Conservation (phyloP, 2,888 invertebrate species). For the Eupeodes luniger region DNA sequence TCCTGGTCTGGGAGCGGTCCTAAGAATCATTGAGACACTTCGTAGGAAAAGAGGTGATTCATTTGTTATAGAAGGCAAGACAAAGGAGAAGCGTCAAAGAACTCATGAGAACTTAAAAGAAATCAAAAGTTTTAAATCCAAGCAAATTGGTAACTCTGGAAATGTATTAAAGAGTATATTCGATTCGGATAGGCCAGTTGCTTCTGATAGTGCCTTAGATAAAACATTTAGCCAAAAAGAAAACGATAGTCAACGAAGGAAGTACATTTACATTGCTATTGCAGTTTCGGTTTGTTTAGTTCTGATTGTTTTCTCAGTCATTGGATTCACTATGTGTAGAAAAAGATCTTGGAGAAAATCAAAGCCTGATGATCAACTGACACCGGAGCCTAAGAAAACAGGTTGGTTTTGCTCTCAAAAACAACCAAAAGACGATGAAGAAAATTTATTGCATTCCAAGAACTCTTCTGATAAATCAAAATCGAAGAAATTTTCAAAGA, state of each 20-base stretch:
- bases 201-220: not conserved
- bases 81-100: slow-evolving; percentile 47
- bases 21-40: slow-evolving; percentile 80
- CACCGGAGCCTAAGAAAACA: not conserved
- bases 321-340: slow-evolving; percentile 9
- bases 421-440: slow-evolving; percentile 46
- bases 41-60: slow-evolving; percentile 47
- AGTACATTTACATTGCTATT: slow-evolving; percentile 55
- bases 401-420: slow-evolving; percentile 36
- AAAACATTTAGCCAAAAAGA: not conserved
- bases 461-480: slow-evolving; percentile 2
- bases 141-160: not conserved
- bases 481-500: slow-evolving; percentile 10
- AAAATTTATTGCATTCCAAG: slow-evolving; percentile 13
- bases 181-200: not conserved
- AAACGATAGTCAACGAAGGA: slow-evolving; percentile 7
- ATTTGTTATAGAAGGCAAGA: not conserved
- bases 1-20: slow-evolving; percentile 82
- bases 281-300: slow-evolving; percentile 28
- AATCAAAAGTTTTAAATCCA: not conserved
- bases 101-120: not conserved
- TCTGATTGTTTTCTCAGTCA: slow-evolving; percentile 27
- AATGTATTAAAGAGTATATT: slow-evolving; percentile 4
- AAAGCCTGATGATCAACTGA: not conserved
- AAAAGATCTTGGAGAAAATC: not conserved